Evolutionary conservation across 2,113 vertebrate species (phyloP).

Genomic region (Misgurnus mizolepis): DNA sequence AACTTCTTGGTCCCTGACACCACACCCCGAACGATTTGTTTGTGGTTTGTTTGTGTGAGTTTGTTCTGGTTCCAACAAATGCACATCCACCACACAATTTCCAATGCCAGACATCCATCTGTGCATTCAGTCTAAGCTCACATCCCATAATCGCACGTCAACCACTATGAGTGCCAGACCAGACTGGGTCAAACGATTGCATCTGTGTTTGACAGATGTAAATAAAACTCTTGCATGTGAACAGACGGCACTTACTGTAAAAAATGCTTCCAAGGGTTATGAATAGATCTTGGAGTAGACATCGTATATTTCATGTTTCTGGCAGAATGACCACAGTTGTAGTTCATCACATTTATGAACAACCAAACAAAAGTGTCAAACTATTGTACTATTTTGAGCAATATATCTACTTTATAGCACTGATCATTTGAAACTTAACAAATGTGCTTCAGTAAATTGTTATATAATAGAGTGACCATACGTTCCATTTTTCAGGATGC

Average conservation of each 20-base stretch:
- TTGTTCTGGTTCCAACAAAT: conserved; percentile 20
- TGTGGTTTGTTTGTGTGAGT: conserved; percentile 21
- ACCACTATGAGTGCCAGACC: conserved; percentile 19
- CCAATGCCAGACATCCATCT: conserved; percentile 53
- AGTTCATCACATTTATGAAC: too few species aligned
- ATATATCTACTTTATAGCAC: too few species aligned
- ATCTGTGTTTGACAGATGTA: conserved; percentile 21
- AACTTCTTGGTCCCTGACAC: conserved; percentile 22
- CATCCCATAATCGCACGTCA: conserved; percentile 54
- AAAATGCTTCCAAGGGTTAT: neutral
- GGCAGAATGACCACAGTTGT: too few species aligned
- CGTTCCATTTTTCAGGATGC: too few species aligned
- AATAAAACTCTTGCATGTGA: neutral
- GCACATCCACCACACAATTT: conserved; percentile 39
- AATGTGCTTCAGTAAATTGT: too few species aligned
- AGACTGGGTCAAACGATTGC: conserved; percentile 10
- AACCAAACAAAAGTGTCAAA: too few species aligned
- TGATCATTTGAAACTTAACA: too few species aligned
- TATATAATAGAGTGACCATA: too few species aligned
- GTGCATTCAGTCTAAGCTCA: conserved; percentile 49
- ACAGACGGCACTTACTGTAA: neutral
- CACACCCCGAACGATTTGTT: neutral
- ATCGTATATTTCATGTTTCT: too few species aligned
- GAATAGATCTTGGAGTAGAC: neutral
- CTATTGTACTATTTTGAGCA: too few species aligned